These are phyloP conservation scores for Glossophaga mutica DNA, from an alignment of 2,797 vertebrate genomes.

Conservation along the genomic window DNA sequence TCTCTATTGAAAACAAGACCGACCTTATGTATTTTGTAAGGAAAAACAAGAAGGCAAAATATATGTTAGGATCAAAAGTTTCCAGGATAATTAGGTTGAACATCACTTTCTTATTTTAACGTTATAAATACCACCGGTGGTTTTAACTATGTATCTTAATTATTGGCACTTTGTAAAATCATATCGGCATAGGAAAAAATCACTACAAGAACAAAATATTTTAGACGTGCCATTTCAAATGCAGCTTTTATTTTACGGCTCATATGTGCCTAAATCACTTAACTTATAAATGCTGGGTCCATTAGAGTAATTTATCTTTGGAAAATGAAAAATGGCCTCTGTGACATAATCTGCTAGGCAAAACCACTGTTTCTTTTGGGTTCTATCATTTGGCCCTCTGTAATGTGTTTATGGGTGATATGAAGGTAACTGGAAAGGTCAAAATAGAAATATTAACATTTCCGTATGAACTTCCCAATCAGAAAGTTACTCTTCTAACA, in stretches of 20 bases:
- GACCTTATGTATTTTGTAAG: not conserved
- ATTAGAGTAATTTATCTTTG: not conserved
- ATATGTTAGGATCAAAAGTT: not conserved
- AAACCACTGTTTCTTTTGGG: not conserved
- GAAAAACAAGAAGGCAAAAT: not conserved
- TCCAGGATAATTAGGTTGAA: not conserved
- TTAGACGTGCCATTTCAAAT: not conserved
- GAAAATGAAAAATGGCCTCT: not conserved
- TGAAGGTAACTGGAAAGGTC: not conserved
- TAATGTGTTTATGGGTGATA: not conserved
- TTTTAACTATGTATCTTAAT: not conserved
- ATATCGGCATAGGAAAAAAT: not conserved
- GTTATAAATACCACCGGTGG: not conserved
- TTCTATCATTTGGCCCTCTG: constrained; percentile 25
- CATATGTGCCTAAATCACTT: not conserved
- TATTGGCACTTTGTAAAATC: not conserved
- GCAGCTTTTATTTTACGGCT: not conserved
- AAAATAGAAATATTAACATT: constrained; percentile 17
- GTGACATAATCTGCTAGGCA: not conserved
- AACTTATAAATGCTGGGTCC: not conserved
- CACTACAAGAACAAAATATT: not conserved
- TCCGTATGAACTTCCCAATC: not conserved
- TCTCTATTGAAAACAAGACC: not conserved
- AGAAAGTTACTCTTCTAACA: constrained; percentile 6
- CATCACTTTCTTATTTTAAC: not conserved